These are phyloP conservation scores for Carposina sasakii DNA, from an alignment of 1,140 invertebrate genomes.

Conservation along the genomic window DNA sequence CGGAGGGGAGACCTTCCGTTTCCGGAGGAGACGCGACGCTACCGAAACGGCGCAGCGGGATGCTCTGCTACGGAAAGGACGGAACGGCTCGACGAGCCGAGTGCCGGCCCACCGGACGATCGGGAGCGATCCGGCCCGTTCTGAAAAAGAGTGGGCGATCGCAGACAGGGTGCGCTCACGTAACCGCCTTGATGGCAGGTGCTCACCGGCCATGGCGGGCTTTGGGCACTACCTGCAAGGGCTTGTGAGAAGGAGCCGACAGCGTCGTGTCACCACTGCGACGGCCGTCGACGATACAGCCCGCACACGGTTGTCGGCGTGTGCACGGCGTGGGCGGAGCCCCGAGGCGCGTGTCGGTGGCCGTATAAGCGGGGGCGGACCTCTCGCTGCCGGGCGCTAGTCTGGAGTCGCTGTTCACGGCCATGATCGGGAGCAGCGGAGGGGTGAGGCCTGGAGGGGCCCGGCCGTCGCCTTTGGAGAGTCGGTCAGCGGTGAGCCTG, in stretches of 20 bases:
- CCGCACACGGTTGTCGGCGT: not conserved
- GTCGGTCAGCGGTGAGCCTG: too few species aligned
- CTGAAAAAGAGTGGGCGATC: not conserved
- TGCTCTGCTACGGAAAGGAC: not conserved
- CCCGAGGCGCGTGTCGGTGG: not conserved
- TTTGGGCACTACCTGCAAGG: too few species aligned
- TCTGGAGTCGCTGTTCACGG: too few species aligned
- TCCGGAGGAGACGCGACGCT: too few species aligned
- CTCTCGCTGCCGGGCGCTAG: not conserved
- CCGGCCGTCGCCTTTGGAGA: too few species aligned
- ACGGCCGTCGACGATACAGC: not conserved
- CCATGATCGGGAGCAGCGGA: not conserved
- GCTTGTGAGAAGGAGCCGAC: too few species aligned
- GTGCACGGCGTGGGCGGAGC: not conserved
- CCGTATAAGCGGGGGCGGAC: not conserved
- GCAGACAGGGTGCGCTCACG: not conserved
- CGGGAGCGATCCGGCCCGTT: not conserved
- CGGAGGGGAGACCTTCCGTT: not conserved
- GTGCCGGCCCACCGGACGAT: not conserved
- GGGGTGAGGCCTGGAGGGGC: not conserved
- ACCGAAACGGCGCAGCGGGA: not conserved
- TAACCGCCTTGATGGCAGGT: too few species aligned
- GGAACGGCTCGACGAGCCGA: not conserved
- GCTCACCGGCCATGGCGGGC: too few species aligned
- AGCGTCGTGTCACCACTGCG: not conserved